A percentile compares a stretch with the other conserved stretches of the same genome.
phyloP scores from a whole-genome alignment of 2,797 vertebrate genomes.

The Aldrovandia affinis region DNA sequence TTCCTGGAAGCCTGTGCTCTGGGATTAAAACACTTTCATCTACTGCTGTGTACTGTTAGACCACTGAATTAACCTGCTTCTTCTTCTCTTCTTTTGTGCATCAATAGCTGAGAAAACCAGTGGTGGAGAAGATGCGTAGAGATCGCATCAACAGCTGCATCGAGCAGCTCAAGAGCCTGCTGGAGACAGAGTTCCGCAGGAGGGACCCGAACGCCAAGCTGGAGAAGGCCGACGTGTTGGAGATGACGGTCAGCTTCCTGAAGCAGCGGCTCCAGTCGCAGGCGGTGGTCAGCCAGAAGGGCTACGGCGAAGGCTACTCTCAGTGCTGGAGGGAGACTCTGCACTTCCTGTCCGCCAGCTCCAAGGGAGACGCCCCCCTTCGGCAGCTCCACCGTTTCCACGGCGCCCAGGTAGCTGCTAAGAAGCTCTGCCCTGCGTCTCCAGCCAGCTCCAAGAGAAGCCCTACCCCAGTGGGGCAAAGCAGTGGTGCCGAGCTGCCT shows the following conservation, averaged over 20 bases:
- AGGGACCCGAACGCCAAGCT: constrained; percentile 78
- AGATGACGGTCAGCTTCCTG: constrained; percentile 81
- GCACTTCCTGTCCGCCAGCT: constrained; percentile 63
- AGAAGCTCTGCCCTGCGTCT: constrained; percentile 39
- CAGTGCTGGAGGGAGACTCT: constrained; percentile 70
- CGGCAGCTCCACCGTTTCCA: constrained; percentile 61
- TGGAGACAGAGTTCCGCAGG: constrained; percentile 76
- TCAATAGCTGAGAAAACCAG: constrained; percentile 81
- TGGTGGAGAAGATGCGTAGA: constrained; percentile 80
- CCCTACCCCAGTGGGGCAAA: constrained; percentile 48
- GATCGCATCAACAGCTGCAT: constrained; percentile 81
- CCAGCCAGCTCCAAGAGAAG: constrained; percentile 47
- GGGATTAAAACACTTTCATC: background rate
- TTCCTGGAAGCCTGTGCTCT: background rate
- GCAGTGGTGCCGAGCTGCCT: constrained; percentile 45
- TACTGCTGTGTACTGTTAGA: background rate
- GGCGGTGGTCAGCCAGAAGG: constrained; percentile 52
- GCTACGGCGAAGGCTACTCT: constrained; percentile 64
- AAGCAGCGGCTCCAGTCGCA: constrained; percentile 65
- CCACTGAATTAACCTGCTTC: constrained; percentile 27
- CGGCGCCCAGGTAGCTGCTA: constrained; percentile 50
- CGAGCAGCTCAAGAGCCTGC: constrained; percentile 76
- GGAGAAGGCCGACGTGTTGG: constrained; percentile 80
- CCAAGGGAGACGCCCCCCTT: constrained; percentile 59
- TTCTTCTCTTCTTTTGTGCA: constrained; percentile 31